phyloP scores from a whole-genome alignment of 2,888 invertebrate genomes.

The Plagodis dolabraria region DNA sequence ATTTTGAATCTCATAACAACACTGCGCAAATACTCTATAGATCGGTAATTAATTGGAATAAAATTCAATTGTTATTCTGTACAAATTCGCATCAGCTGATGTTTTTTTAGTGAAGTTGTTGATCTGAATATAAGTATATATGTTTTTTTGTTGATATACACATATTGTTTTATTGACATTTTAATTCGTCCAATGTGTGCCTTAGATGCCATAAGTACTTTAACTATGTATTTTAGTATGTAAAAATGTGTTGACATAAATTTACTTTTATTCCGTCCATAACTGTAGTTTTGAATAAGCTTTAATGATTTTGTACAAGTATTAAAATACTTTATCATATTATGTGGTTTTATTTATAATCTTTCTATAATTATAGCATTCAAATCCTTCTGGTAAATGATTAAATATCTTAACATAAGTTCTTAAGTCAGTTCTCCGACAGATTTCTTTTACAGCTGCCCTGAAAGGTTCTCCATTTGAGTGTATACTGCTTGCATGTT shows the following conservation, averaged over 20 bases:
- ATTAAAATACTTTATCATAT: constrained; percentile 25
- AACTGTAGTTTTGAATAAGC: constrained; percentile 19
- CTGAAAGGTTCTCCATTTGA: constrained; percentile 51
- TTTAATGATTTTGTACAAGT: constrained; percentile 32
- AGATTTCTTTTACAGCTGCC: constrained; percentile 61
- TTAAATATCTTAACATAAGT: constrained; percentile 61
- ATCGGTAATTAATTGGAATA: too few relatives aligned
- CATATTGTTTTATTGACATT: neutral
- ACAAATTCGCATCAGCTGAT: too few relatives aligned
- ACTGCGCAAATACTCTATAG: too few relatives aligned
- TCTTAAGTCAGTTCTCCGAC: constrained; percentile 64
- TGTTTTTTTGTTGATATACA: too few relatives aligned
- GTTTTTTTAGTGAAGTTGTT: too few relatives aligned
- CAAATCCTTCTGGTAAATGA: constrained; percentile 61
- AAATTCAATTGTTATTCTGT: too few relatives aligned
- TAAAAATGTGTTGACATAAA: neutral
- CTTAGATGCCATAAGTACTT: constrained; percentile 1
- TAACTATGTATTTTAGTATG: neutral
- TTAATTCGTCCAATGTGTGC: constrained; percentile 9
- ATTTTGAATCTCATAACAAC: too few relatives aligned
- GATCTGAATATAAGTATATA: too few relatives aligned
- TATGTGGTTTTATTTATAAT: constrained; percentile 40
- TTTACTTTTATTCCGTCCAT: constrained; percentile 26
- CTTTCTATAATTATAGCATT: constrained; percentile 61
- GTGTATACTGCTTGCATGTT: constrained; percentile 66